Evolutionary conservation across 2,113 vertebrate genomes (phyloP).

Genomic region (Pluvialis apricaria): DNA sequence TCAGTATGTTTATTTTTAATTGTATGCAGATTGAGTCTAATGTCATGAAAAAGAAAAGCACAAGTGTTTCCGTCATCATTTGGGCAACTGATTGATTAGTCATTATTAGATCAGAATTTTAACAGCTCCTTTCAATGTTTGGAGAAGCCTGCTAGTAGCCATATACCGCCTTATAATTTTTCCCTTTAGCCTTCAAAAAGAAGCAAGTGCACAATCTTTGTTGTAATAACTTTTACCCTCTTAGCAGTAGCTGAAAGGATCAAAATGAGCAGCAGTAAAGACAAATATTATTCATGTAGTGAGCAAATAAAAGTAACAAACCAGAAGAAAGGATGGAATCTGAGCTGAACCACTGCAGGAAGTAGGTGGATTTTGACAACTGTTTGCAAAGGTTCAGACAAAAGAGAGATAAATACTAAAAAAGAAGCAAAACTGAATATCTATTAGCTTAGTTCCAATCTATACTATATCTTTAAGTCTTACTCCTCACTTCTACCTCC

Average conservation of each 20-base stretch:
- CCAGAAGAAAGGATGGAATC: neutral
- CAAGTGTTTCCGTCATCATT: neutral
- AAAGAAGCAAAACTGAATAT: neutral
- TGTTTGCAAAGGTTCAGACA: neutral
- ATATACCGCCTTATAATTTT: neutral
- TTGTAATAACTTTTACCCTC: neutral
- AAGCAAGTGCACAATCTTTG: rapidly evolving
- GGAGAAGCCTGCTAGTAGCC: neutral
- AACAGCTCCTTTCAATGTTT: neutral
- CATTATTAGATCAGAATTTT: neutral
- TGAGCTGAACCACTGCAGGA: neutral
- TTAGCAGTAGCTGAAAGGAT: neutral
- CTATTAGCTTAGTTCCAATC: neutral
- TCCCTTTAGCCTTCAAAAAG: neutral
- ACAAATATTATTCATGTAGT: neutral
- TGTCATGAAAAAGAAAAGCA: neutral
- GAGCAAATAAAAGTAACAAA: neutral
- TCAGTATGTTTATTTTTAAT: neutral
- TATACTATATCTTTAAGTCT: neutral
- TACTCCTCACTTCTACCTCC: neutral
- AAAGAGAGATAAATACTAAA: neutral
- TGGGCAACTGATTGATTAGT: neutral
- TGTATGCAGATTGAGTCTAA: neutral
- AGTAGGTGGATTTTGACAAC: neutral
- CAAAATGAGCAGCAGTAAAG: neutral